These are phyloP conservation scores for Myxocyprinus asiaticus DNA, from an alignment of 2,113 vertebrate genomes.

Conservation along the genomic window DNA sequence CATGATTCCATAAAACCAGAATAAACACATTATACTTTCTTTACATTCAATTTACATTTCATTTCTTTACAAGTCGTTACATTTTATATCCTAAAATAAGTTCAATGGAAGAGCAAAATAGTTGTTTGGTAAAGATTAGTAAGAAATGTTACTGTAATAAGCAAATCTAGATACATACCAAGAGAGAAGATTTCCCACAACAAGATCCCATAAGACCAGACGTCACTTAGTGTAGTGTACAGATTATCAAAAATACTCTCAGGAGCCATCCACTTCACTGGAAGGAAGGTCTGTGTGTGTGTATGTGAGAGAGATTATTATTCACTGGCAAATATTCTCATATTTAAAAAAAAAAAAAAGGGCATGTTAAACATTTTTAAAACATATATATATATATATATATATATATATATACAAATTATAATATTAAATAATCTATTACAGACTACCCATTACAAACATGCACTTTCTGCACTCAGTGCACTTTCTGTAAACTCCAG, in stretches of 20 bases:
- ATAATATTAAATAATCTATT: background rate
- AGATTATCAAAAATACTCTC: slow-evolving; percentile 99
- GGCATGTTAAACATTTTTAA: too few relatives aligned
- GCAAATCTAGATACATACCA: slow-evolving; percentile 73
- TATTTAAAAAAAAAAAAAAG: too few relatives aligned
- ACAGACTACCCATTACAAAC: background rate
- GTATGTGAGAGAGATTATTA: background rate
- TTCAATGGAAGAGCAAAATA: background rate
- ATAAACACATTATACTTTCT: too few relatives aligned
- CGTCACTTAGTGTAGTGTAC: slow-evolving; percentile 95
- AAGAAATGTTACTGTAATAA: background rate
- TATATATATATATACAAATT: too few relatives aligned
- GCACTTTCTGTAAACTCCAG: too few relatives aligned
- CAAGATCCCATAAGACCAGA: slow-evolving; percentile 97
- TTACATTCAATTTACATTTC: too few relatives aligned
- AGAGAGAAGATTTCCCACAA: slow-evolving; percentile 99
- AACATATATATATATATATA: too few relatives aligned
- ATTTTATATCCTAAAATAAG: too few relatives aligned
- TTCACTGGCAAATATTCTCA: background rate
- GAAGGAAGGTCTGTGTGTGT: slow-evolving; percentile 87
- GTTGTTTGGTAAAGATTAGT: too few relatives aligned
- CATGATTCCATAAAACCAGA: too few relatives aligned
- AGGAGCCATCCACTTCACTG: slow-evolving; percentile 99
- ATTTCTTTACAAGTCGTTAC: too few relatives aligned
- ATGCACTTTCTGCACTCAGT: too few relatives aligned